phyloP scores from a whole-genome alignment of 2,888 invertebrate species.

The Thelaira solivaga region DNA sequence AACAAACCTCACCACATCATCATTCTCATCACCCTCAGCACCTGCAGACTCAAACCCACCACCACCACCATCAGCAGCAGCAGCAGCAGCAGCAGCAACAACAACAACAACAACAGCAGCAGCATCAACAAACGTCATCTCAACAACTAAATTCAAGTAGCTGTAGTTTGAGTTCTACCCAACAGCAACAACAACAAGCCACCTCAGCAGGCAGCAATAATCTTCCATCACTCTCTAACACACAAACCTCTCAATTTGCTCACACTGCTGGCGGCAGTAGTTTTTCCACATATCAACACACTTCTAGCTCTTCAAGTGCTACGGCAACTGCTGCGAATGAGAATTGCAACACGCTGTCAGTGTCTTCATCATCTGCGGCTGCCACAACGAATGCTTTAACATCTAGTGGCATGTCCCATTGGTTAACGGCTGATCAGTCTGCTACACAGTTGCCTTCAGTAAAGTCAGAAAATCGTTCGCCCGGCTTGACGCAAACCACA shows the following conservation, averaged over 20 bases:
- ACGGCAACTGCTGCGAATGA: slow-evolving; percentile 35
- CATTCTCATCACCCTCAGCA: slow-evolving; percentile 46
- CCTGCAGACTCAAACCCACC: slow-evolving; percentile 40
- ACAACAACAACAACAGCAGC: slow-evolving; percentile 61
- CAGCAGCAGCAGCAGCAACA: slow-evolving; percentile 56
- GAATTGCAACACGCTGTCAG: slow-evolving; percentile 37
- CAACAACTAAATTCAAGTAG: slow-evolving; percentile 64
- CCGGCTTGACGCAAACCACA: slow-evolving; percentile 80
- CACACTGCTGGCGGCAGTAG: slow-evolving; percentile 71
- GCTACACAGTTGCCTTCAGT: slow-evolving; percentile 78
- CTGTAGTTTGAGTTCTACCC: slow-evolving; percentile 64
- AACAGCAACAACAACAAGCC: no score
- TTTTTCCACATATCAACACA: slow-evolving; percentile 71
- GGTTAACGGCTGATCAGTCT: slow-evolving; percentile 69
- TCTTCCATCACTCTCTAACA: slow-evolving; percentile 68
- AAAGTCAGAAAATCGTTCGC: slow-evolving; percentile 86
- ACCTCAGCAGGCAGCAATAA: slow-evolving; percentile 62
- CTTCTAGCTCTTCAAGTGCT: slow-evolving; percentile 41
- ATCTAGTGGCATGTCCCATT: slow-evolving; percentile 73
- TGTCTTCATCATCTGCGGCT: slow-evolving; percentile 61
- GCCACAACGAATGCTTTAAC: slow-evolving; percentile 65
- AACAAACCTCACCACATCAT: slow-evolving; percentile 43
- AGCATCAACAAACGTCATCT: slow-evolving; percentile 60
- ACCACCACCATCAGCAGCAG: slow-evolving; percentile 60
- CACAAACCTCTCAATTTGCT: slow-evolving; percentile 67